Evolutionary conservation across 2,888 invertebrate genomes (phyloP).

Genomic region (Lochmaea crataegi): DNA sequence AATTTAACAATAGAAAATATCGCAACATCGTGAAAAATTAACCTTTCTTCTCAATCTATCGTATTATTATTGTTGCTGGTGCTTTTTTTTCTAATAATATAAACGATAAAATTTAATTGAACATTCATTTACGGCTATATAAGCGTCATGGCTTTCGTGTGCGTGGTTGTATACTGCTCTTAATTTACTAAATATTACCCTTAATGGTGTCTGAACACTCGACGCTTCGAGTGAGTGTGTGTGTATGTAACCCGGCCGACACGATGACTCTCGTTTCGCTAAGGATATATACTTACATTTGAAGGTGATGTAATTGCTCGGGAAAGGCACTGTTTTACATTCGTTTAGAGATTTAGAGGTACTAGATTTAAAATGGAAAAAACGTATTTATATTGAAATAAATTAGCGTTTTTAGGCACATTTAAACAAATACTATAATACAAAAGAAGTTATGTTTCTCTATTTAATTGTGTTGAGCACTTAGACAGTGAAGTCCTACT

Average conservation of each 20-base stretch:
- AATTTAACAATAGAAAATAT: background rate
- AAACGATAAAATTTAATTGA: slow-evolving; percentile 23
- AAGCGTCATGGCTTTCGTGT: slow-evolving; percentile 10
- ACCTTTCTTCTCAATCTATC: background rate
- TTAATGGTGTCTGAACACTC: slow-evolving; percentile 41
- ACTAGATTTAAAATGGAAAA: background rate
- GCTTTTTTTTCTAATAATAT: slow-evolving; percentile 10
- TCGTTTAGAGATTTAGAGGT: background rate
- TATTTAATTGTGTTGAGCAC: too few relatives aligned
- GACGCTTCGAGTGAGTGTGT: slow-evolving; percentile 43
- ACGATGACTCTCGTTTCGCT: slow-evolving; percentile 36
- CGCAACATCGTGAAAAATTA: too few relatives aligned
- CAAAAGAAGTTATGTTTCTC: too few relatives aligned
- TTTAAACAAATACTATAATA: too few relatives aligned
- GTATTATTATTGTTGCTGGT: background rate
- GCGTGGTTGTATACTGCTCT: slow-evolving; percentile 33
- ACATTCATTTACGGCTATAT: slow-evolving; percentile 17
- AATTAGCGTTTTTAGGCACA: too few relatives aligned
- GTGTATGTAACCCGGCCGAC: slow-evolving; percentile 38
- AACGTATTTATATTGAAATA: too few relatives aligned
- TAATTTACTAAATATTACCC: slow-evolving; percentile 46
- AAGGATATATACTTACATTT: slow-evolving; percentile 42
- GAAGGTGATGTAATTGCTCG: too few relatives aligned
- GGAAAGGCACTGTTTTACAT: slow-evolving; percentile 21
- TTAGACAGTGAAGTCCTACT: too few relatives aligned